Evolutionary conservation across 2,113 vertebrate genomes (phyloP).

Genomic region (Aleadryas rufinucha): DNA sequence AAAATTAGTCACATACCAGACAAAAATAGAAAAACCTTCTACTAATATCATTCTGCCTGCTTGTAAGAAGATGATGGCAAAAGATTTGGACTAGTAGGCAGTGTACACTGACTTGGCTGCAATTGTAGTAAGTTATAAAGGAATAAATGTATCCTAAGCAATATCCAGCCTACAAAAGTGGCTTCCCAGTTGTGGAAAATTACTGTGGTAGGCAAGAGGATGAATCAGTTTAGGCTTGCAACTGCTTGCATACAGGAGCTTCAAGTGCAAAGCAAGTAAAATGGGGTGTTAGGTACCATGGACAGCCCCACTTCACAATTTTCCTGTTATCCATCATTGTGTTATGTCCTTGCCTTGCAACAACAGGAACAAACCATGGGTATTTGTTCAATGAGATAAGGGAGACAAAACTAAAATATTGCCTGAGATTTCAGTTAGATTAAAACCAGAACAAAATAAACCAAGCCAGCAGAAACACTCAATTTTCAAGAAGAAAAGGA

Average conservation of each 20-base stretch:
- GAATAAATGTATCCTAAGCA: not conserved
- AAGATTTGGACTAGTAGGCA: not conserved
- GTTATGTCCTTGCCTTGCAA: not conserved
- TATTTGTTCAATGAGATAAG: not conserved
- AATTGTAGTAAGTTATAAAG: not conserved
- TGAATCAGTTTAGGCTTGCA: not conserved
- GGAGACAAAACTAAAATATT: not conserved
- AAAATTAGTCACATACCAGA: not conserved
- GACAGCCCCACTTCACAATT: not conserved
- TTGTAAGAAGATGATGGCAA: not conserved
- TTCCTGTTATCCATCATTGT: accelerated
- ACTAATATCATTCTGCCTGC: not conserved
- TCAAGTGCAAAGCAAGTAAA: not conserved
- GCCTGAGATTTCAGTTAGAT: not conserved
- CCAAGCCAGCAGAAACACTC: not conserved
- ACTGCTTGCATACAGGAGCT: not conserved
- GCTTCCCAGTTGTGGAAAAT: not conserved
- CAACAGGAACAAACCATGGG: not conserved
- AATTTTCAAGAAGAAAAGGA: not conserved
- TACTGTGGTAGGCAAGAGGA: not conserved
- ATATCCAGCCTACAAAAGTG: not conserved
- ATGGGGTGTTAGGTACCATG: accelerated
- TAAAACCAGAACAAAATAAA: not conserved
- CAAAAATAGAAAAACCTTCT: not conserved
- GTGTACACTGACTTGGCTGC: not conserved